Conservation (phyloP, 2,888 invertebrate genomes). For the Melipona beecheii region DNA sequence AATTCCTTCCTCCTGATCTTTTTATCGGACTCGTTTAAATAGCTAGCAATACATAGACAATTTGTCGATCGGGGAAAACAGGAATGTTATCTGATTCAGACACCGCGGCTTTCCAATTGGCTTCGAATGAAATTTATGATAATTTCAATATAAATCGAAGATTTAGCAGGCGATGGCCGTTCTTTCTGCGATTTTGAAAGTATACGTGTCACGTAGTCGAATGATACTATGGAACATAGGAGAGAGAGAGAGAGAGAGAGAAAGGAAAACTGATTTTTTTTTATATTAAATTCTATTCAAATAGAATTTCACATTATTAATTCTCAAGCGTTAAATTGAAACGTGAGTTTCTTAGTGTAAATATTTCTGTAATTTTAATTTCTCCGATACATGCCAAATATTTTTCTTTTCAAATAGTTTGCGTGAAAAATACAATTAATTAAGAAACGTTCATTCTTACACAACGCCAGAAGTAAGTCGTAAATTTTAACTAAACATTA, state of each 20-base stretch:
- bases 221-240: neutral
- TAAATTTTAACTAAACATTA: neutral
- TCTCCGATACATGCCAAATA: neutral
- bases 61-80: constrained; percentile 28
- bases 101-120: neutral
- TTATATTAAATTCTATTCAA: neutral
- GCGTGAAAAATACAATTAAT: neutral
- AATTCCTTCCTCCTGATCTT: constrained; percentile 49
- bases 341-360: too few relatives aligned
- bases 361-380: too few relatives aligned
- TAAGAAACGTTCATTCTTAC: neutral
- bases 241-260: too few relatives aligned
- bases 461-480: neutral
- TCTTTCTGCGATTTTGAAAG: neutral
- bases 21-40: constrained; percentile 47
- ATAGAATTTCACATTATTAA: neutral
- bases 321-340: too few relatives aligned
- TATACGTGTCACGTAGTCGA: neutral
- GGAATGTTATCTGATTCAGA: neutral
- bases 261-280: neutral
- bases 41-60: constrained; percentile 49
- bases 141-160: neutral
- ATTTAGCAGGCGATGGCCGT: neutral
- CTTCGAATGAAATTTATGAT: neutral
- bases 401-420: neutral